Base-by-base conservation (phyloP, 2,888 invertebrate genomes). In the Ectropis crepuscularia region DNA sequence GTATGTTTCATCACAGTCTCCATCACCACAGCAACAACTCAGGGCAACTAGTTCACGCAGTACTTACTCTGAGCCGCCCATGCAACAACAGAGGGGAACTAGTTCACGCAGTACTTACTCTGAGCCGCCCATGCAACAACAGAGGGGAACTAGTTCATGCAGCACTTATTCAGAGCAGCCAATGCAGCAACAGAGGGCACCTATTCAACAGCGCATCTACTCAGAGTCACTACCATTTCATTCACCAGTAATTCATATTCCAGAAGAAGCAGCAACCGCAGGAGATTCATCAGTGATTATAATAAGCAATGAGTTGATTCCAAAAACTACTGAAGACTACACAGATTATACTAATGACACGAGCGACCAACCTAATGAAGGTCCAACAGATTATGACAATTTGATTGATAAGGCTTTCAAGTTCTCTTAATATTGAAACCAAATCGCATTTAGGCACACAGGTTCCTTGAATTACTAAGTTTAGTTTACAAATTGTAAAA, bases 341-440 rank as follows among this genome's bases (percentile, higher is more conserved):
- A 55, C 61, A 55, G 54, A 57, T 61, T 55, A 57, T 61, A 57
- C 51, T 57, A 57, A 57, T 48, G 42, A 57, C 57, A 51, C 57
- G 51, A 53, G 53, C 46, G 50, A 50, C 50, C 51, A 51, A 58
- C 48, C 49, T 49, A 48, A 58, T 49, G 50, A 58, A 45, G 36
- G 61, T 57, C 58, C 57, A 61, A 58, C 41, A 50, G 61, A 42
- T 61, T 66, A 60, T 68, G 37, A 53, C 67, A 58, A 51, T 53
- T 12, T 59, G 63, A 49, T 50, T 50, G 57, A 57, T 53, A 53
- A 42, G 53, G 53, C 54, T 55, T 57, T 73, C 45, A 54, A 54
- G 45, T 54, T 45, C 45, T 43, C 54, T 54, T 54, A 45, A 54
- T 54, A 54, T 54, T 54, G 54, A 54, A 54, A 54, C 54, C 54